These are phyloP conservation scores for Cremastinae sp. DNA, from an alignment of 2,888 invertebrate species.

Conservation along the genomic window DNA sequence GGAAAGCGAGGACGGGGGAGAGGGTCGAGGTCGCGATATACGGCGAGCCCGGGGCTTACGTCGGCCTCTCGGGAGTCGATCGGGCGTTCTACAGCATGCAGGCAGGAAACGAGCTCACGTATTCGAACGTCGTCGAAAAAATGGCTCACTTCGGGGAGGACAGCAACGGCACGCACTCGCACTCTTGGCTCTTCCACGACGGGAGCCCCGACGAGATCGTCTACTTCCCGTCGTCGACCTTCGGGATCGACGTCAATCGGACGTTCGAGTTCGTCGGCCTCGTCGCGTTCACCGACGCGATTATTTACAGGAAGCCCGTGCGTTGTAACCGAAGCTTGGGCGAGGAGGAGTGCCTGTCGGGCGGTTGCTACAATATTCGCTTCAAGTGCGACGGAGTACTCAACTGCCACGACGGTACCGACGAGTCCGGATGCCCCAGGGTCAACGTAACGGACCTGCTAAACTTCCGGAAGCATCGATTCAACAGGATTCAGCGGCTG, in stretches of 20 bases:
- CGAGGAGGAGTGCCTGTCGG: constrained; percentile 90
- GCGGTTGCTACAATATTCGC: constrained; percentile 88
- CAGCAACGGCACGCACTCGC: constrained; percentile 91
- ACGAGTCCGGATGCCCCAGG: constrained; percentile 89
- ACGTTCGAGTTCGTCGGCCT: constrained; percentile 96
- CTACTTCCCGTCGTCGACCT: constrained; percentile 93
- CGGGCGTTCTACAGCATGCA: constrained; percentile 95
- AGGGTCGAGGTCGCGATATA: constrained; percentile 95
- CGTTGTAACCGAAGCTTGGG: constrained; percentile 89
- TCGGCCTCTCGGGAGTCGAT: constrained; percentile 95
- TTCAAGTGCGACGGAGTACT: constrained; percentile 89
- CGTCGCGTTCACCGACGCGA: constrained; percentile 94
- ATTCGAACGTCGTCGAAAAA: constrained; percentile 92
- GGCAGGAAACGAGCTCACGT: constrained; percentile 94
- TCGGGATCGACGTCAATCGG: constrained; percentile 95
- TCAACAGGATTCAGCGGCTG: constrained; percentile 93
- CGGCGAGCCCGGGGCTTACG: constrained; percentile 96
- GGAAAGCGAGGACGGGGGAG: constrained; percentile 95
- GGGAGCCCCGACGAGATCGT: constrained; percentile 93
- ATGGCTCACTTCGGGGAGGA: constrained; percentile 94
- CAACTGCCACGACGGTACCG: constrained; percentile 93
- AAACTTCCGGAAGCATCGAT: constrained; percentile 90
- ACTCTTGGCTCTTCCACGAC: constrained; percentile 92
- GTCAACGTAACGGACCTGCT: constrained; percentile 86
- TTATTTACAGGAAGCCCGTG: constrained; percentile 85